These are phyloP conservation scores for Polietes domitor DNA, from an alignment of 2,888 invertebrate genomes.

Conservation along the genomic window DNA sequence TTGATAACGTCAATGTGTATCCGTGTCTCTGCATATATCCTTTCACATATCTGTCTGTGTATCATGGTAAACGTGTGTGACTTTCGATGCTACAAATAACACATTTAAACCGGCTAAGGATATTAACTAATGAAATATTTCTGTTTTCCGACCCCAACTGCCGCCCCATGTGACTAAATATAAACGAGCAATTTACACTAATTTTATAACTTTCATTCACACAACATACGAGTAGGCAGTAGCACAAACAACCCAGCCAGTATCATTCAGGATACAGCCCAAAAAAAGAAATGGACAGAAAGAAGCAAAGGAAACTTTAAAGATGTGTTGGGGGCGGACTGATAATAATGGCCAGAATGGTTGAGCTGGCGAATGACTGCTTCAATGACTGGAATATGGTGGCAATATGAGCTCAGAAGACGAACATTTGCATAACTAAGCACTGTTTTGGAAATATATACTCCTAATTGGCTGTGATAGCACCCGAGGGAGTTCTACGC, in stretches of 20 bases:
- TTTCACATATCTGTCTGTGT: too few species aligned
- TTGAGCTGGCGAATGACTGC: not conserved
- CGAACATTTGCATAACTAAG: constrained; percentile 78
- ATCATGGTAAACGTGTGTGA: not conserved
- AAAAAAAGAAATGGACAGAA: not conserved
- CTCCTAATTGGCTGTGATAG: constrained; percentile 81
- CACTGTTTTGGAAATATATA: constrained; percentile 71
- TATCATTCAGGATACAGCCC: not conserved
- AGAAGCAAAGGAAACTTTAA: not conserved
- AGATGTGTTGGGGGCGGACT: not conserved
- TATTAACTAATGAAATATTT: constrained; percentile 60
- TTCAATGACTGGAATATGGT: constrained; percentile 4
- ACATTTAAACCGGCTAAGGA: constrained; percentile 51
- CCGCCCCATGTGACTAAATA: not conserved
- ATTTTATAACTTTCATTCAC: constrained; percentile 55
- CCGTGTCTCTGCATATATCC: too few species aligned
- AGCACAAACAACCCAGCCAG: not conserved
- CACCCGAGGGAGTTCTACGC: constrained; percentile 78
- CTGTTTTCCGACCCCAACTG: not conserved
- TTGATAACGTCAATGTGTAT: constrained; percentile 40
- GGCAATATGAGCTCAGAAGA: constrained; percentile 46
- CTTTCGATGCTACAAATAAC: not conserved
- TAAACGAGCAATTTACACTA: constrained; percentile 45
- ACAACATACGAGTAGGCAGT: constrained; percentile 34
- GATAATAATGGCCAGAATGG: constrained; percentile 14